phyloP scores from a whole-genome alignment of 2,888 invertebrate genomes.

The Augiades crinisus region DNA sequence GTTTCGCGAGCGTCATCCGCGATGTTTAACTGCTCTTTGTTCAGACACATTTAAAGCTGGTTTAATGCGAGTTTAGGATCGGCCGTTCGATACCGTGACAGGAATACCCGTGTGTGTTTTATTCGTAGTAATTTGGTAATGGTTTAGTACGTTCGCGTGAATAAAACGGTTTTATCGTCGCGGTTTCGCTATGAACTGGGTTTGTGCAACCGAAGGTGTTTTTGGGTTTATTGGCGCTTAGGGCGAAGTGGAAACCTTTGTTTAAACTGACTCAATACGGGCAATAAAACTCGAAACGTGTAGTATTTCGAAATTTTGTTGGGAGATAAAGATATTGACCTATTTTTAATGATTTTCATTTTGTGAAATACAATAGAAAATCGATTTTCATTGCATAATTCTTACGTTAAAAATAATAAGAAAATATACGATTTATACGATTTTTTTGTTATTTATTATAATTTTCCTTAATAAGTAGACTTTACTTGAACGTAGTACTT shows the following conservation, averaged over 20 bases:
- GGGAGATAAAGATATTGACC: no score
- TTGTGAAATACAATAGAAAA: not conserved
- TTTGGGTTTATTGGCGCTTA: slow-evolving; percentile 72
- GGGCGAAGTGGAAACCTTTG: slow-evolving; percentile 70
- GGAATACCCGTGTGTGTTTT: slow-evolving; percentile 67
- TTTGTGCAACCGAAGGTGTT: slow-evolving; percentile 76
- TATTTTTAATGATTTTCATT: no score
- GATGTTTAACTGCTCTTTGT: slow-evolving; percentile 71
- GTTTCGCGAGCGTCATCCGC: slow-evolving; percentile 47
- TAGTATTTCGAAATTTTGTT: slow-evolving; percentile 5
- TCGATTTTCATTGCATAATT: no score
- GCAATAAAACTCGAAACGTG: slow-evolving; percentile 51
- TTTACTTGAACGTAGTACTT: no score
- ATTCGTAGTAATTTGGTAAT: slow-evolving; percentile 67
- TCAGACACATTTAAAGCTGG: slow-evolving; percentile 59
- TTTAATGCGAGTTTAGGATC: slow-evolving; percentile 61
- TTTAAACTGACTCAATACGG: slow-evolving; percentile 53
- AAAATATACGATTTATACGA: no score
- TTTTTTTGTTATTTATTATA: no score
- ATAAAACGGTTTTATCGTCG: slow-evolving; percentile 66
- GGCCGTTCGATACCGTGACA: slow-evolving; percentile 55
- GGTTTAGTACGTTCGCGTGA: slow-evolving; percentile 54
- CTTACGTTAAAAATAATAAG: no score
- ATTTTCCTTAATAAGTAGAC: no score
- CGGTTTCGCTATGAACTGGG: slow-evolving; percentile 67